Evolutionary conservation across 2,888 invertebrate genomes (phyloP), one percentile per base, ranked within the genome.

Genomic region (Electrophaes corylata): DNA sequence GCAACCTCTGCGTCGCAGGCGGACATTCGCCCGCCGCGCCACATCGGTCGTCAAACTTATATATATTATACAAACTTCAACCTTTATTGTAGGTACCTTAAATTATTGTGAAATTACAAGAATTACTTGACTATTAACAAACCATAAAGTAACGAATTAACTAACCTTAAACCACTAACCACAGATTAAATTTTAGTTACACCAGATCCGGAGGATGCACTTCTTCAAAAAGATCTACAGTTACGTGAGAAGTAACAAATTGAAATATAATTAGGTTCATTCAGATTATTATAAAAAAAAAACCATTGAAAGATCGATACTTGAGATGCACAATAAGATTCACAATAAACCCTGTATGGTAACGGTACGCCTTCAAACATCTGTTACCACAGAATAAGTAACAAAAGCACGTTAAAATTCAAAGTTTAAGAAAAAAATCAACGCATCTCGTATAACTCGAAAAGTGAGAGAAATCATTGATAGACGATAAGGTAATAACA

Each of bases 401-500:
- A 26, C 12, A 43, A 33, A 41, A 33, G 8, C 18, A n/a, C n/a
- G 11, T 31, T 31, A 4, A 44, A 44, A 55, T 20, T 77, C 74
- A 76, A 66, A 69, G 70, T 71, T 76, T 75, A 67, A 72, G 73
- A 75, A 79, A 82, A 67, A 77, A 76, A 81, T 80, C 76, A 88
- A 90, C 85, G 73, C 75, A 72, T 76, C 81, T 88, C 83, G 80
- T 84, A 88, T 90, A 87, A 86, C 87, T 82, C 67, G 60, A 84
- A 80, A 81, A 87, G 88, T 87, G 88, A 86, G 87, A 88, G 84
- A 89, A 86, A 89, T 87, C 85, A 80, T 71, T 81, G 84, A 86
- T 86, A 83, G 83, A 81, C 80, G 90, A 90, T 89, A 88, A 90
- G 88, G 88, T 83, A 88, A 88, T 90, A 89, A 85, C 91, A 88